Evolutionary conservation across 1,140 invertebrate genomes (phyloP).

Genomic region (Drusus annulatus): DNA sequence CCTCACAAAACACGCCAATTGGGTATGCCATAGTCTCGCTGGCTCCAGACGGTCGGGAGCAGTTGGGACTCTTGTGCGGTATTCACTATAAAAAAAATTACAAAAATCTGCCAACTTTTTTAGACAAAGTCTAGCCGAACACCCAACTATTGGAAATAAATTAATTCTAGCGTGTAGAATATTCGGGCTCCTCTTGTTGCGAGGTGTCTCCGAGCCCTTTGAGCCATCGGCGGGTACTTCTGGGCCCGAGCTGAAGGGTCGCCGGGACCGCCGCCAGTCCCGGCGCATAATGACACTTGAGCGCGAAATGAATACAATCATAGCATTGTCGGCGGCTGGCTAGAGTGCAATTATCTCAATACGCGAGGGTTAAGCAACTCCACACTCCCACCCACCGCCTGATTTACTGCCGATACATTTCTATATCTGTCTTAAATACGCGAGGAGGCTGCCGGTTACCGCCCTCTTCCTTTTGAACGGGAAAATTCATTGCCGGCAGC

Average conservation of each 20-base stretch:
- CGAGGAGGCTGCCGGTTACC: too few relatives aligned
- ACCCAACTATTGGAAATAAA: too few relatives aligned
- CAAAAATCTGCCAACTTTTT: too few relatives aligned
- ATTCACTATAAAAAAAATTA: too few relatives aligned
- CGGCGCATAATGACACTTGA: constrained; percentile 26
- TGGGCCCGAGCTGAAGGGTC: neutral
- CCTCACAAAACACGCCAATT: too few relatives aligned
- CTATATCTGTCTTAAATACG: too few relatives aligned
- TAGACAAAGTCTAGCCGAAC: too few relatives aligned
- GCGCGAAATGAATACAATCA: constrained; percentile 42
- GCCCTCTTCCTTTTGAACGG: neutral
- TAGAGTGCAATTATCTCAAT: constrained; percentile 13
- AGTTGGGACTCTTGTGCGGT: too few relatives aligned
- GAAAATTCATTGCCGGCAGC: neutral
- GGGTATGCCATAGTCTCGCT: too few relatives aligned
- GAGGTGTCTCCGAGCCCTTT: neutral
- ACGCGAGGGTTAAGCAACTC: constrained; percentile 3
- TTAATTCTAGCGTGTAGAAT: too few relatives aligned
- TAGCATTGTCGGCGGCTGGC: constrained; percentile 19
- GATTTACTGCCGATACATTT: constrained; percentile 4
- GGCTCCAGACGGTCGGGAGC: too few relatives aligned
- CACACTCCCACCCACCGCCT: neutral
- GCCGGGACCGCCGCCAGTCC: neutral
- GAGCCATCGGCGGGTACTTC: neutral
- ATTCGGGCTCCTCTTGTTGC: neutral